Percentiles rank a stretch among this genome's conserved stretches.
phyloP scores from a whole-genome alignment of 2,113 vertebrate species.

The Tringa solitaria region DNA sequence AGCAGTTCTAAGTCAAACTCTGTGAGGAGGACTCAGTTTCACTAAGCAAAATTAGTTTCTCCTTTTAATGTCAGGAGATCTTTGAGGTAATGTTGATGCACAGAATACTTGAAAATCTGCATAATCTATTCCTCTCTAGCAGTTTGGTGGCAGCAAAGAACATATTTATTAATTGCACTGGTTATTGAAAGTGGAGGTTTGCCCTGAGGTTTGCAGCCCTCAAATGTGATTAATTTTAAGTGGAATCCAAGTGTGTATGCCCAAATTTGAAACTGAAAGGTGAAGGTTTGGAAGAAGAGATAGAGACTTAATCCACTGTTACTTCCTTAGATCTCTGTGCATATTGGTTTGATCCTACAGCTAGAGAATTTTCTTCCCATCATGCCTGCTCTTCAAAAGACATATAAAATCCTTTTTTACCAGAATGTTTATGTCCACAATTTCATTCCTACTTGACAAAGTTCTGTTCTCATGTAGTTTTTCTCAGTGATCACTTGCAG shows the following conservation, averaged over 20 bases:
- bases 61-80: not conserved
- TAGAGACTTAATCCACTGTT: not conserved
- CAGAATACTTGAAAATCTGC: not conserved
- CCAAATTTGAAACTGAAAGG: not conserved
- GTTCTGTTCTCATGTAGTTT: not conserved
- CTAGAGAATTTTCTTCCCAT: not conserved
- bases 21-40: not conserved
- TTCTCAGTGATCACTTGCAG: not conserved
- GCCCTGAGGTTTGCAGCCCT: not conserved
- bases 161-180: not conserved
- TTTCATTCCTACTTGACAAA: not conserved
- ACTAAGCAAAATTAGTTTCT: not conserved
- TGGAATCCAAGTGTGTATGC: not conserved
- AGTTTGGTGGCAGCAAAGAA: not conserved
- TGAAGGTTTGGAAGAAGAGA: not conserved
- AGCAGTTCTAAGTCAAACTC: not conserved
- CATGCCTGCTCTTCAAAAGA: not conserved
- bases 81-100: not conserved
- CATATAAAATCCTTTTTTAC: not conserved
- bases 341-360: not conserved
- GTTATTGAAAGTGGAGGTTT: not conserved
- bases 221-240: not conserved
- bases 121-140: not conserved
- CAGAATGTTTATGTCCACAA: not conserved
- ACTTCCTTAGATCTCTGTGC: not conserved